Percentiles rank a stretch among this genome's conserved stretches.
phyloP scores from a whole-genome alignment of 2,797 vertebrate genomes.

The Argya squamiceps region DNA sequence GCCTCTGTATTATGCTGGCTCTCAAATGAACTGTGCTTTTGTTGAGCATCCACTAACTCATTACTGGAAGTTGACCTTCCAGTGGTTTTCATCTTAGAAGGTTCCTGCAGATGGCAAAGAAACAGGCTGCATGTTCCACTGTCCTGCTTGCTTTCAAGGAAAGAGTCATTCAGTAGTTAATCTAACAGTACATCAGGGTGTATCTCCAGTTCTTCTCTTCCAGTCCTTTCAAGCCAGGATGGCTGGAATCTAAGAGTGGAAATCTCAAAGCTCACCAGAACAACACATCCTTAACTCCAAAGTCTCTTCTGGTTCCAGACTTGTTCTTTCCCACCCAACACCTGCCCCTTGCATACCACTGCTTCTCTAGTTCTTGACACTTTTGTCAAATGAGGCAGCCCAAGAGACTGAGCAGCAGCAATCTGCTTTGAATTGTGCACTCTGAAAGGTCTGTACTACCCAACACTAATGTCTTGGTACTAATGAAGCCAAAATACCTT shows the following conservation, averaged over 20 bases:
- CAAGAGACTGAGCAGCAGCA: not conserved
- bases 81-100: not conserved
- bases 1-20: not conserved
- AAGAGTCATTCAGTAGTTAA: constrained; percentile 28
- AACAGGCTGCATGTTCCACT: not conserved
- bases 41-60: not conserved
- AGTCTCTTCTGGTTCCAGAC: not conserved
- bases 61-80: constrained; percentile 11
- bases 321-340: not conserved
- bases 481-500: not conserved
- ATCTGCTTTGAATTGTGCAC: not conserved
- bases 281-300: not conserved
- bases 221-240: not conserved
- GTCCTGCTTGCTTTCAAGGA: not conserved
- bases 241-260: not conserved
- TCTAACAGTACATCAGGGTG: not conserved
- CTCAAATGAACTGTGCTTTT: constrained; percentile 21
- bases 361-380: not conserved
- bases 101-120: not conserved
- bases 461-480: not conserved
- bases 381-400: not conserved
- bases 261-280: not conserved
- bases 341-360: not conserved
- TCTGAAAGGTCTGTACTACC: not conserved
- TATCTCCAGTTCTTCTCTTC: not conserved